Evolutionary conservation across 2,113 vertebrate genomes (phyloP).

Genomic region (Agelaius phoeniceus): DNA sequence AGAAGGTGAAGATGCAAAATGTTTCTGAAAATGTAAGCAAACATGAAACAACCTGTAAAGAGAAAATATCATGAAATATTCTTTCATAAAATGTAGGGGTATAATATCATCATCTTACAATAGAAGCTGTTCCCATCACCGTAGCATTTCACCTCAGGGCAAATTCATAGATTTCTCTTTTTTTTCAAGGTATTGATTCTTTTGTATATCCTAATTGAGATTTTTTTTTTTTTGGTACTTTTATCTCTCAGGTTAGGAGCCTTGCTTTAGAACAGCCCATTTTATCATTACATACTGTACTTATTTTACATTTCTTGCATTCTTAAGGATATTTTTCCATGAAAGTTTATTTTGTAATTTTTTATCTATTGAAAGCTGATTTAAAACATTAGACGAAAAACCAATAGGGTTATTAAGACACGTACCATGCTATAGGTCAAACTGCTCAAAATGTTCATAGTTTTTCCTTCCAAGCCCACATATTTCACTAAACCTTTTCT

Average conservation of each 20-base stretch:
- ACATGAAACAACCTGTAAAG: neutral
- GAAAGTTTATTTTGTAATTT: constrained; percentile 1
- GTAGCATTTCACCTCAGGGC: constrained; percentile 35
- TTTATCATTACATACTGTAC: neutral
- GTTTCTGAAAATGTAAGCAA: neutral
- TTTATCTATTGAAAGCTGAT: neutral
- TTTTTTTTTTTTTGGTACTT: neutral
- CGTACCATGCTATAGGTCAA: neutral
- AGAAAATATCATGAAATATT: neutral
- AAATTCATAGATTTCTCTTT: constrained; percentile 34
- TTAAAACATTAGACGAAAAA: constrained; percentile 2
- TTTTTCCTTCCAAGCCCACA: neutral
- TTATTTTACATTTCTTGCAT: neutral
- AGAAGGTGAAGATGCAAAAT: neutral
- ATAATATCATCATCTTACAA: constrained; percentile 3
- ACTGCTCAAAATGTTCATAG: neutral
- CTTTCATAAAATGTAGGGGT: neutral
- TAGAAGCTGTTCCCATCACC: constrained; percentile 27
- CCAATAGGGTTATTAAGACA: neutral
- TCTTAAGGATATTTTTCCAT: neutral
- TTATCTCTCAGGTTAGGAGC: neutral
- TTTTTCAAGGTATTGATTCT: constrained; percentile 23
- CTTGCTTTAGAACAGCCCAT: neutral
- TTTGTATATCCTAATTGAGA: constrained; percentile 34
- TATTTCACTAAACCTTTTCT: neutral